Evolutionary conservation across 2,113 vertebrate genomes (phyloP), one percentile per base, ranked within the genome.

Genomic region (Pituophis catenifer): DNA sequence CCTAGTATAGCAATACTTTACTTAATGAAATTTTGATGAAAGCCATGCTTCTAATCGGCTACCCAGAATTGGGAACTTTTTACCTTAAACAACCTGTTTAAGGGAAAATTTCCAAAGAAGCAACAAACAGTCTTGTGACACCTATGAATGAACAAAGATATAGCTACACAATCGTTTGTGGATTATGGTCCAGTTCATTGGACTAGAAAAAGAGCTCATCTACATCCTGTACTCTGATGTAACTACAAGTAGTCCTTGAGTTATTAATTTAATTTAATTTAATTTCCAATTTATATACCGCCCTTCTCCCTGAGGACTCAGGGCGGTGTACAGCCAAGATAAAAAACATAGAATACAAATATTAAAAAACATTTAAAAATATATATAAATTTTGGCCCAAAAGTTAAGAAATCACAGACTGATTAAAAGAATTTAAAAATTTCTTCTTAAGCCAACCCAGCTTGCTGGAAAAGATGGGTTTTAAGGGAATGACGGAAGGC

Each of bases 11-110:
- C 88, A 92, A 62, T 86, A 92, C 1, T 91, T 93, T 93, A 93
- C 81, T 87, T 94, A 95, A 95, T 59, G 33, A 95, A 96, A 94
- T 94, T 89, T 88, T 95, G 95, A 96, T 95, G 93, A 97, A 96
- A 96, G 89, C 65, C 95, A 92, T 95, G 88, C 70, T 52, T 94
- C 62, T 93, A 97, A 92, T n/a, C 90, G 89, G 91, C 38, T 95
- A 94, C 57, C 88, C 0, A 0, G 57, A 94, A 81, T 65, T 95
- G 29, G 85, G 65, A 96, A 95, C 55, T 93, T 96, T 75, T 53
- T 8, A 6, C 5, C 33, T 89, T 10, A 81, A 19, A 89, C 93
- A 91, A 62, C 29, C 44, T 44, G 2, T 65, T 90, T 90, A 93
- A 88, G 12, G 91, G 94, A 58, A 94, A 52, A 52, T 29, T 26